Evolutionary conservation across 2,113 vertebrate species (phyloP).

Genomic region (Haliaeetus leucogaster): DNA sequence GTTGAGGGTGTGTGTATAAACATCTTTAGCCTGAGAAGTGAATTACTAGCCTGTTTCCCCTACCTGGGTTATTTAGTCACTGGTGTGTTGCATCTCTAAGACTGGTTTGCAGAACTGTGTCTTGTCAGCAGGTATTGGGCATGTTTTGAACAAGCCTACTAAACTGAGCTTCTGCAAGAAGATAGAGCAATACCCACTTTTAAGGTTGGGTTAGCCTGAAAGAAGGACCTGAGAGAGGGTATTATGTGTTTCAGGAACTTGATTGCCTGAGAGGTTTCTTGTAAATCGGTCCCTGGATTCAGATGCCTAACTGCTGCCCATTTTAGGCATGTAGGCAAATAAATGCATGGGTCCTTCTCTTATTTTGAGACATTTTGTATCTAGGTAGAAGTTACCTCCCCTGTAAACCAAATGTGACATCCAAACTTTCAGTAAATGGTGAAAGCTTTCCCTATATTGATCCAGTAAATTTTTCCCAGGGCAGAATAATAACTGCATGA

Average conservation of each 20-base stretch:
- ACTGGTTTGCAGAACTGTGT: background rate
- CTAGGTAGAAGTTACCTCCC: background rate
- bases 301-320: background rate
- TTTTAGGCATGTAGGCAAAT: background rate
- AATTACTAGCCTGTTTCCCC: background rate
- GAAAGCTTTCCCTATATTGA: background rate
- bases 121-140: background rate
- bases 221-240: background rate
- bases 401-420: background rate
- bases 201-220: background rate
- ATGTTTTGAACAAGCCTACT: background rate
- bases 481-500: background rate
- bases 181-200: background rate
- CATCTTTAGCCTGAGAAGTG: background rate
- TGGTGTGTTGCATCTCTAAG: background rate
- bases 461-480: background rate
- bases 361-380: background rate
- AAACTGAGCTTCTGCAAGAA: background rate
- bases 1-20: background rate
- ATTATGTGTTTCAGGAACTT: background rate
- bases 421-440: background rate
- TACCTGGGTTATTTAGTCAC: background rate
- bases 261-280: background rate
- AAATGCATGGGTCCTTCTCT: background rate
- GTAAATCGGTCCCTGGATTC: background rate